Evolutionary conservation across 2,888 invertebrate genomes (phyloP).

Genomic region (Cryptus viduatorius): DNA sequence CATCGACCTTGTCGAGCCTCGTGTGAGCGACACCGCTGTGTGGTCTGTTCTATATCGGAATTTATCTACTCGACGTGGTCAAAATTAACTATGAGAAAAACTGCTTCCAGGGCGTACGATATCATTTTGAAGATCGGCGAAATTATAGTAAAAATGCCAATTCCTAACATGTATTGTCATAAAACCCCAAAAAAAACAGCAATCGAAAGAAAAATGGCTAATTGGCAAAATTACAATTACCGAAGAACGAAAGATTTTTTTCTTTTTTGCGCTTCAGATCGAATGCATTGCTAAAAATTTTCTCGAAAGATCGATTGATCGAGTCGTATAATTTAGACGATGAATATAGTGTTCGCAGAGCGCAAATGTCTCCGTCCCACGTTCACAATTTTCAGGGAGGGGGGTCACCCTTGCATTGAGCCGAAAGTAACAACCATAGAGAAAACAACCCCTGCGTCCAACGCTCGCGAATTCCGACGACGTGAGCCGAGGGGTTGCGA

Average conservation of each 20-base stretch:
- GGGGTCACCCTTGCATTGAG: conserved; percentile 49
- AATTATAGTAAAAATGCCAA: no score
- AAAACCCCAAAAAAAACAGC: no score
- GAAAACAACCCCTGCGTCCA: conserved; percentile 17
- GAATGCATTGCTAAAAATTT: not conserved
- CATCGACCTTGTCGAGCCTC: conserved; percentile 37
- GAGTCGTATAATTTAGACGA: conserved; percentile 48
- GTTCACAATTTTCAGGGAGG: conserved; percentile 31
- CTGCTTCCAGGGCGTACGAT: no score
- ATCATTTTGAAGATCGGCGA: no score
- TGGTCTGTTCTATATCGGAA: conserved; percentile 16
- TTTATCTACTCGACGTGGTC: not conserved
- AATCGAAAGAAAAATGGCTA: no score
- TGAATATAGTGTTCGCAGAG: conserved; percentile 12
- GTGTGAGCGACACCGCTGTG: not conserved
- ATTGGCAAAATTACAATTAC: not conserved
- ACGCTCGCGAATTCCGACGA: conserved; percentile 61
- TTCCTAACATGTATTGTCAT: no score
- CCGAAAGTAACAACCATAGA: conserved; percentile 38
- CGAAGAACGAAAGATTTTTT: not conserved
- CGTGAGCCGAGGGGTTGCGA: conserved; percentile 50
- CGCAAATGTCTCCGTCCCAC: conserved; percentile 14
- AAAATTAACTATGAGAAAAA: not conserved
- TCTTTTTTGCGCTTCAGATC: not conserved
- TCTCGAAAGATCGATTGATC: conserved; percentile 18